phyloP scores from a whole-genome alignment of 53 echinoderm and acorn worm genomes.

The Henricia sp. region DNA sequence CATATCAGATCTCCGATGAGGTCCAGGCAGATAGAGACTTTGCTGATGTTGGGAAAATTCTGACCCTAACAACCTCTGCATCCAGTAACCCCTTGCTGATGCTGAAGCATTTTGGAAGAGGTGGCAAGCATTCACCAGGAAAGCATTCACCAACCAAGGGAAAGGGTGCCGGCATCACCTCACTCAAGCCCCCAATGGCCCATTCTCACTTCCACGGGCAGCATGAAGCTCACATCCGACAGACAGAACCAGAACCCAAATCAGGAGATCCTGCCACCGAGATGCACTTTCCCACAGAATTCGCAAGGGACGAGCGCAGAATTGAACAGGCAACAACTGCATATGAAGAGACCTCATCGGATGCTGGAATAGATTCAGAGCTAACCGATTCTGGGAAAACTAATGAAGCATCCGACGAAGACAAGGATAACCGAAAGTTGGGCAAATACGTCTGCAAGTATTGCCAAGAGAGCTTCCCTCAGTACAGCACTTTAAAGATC shows the following conservation, averaged over 20 bases:
- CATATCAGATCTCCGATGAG: conserved; percentile 1
- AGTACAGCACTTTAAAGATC: conserved; percentile 91
- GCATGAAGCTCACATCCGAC: conserved; percentile 41
- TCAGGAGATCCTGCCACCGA: conserved; percentile 82
- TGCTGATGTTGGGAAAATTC: conserved; percentile 64
- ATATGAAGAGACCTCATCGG: conserved; percentile 15
- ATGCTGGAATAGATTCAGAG: conserved; percentile 54
- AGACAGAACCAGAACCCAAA: conserved; percentile 60
- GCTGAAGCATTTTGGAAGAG: conserved; percentile 41
- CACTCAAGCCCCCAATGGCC: conserved; percentile 18
- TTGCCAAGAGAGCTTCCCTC: conserved; percentile 90
- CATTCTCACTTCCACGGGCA: conserved; percentile 36
- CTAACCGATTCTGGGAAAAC: conserved; percentile 38
- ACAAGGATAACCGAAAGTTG: conserved; percentile 54
- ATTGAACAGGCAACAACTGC: conserved; percentile 19
- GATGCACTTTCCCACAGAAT: conserved; percentile 84
- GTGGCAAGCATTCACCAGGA: conserved; percentile 70
- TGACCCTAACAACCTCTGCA: conserved; percentile 56
- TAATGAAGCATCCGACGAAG: conserved; percentile 47
- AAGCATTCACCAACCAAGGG: conserved; percentile 4
- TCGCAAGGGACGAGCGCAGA: conserved; percentile 65
- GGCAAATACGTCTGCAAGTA: conserved; percentile 82
- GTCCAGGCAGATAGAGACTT: conserved; percentile 53
- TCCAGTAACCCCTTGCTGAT: conserved; percentile 59
- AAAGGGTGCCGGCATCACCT: conserved; percentile 15